Evolutionary conservation across 2,888 invertebrate species (phyloP).

Genomic region (Dolichomitus sp.): DNA sequence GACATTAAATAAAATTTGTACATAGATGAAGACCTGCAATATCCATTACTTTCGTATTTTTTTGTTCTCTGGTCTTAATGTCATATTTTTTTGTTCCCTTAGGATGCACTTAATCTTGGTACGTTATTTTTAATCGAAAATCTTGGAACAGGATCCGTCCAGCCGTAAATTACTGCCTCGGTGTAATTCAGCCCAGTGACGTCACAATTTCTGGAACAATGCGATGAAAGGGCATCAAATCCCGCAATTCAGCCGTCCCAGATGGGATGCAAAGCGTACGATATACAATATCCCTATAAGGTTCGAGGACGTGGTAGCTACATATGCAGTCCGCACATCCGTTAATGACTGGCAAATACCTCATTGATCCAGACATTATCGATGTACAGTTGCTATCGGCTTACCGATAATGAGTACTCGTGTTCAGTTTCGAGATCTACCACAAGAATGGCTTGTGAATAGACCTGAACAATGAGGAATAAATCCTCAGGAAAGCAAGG

Average conservation of each 20-base stretch:
- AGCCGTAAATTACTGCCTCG: too few relatives aligned
- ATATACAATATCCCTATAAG: conserved; percentile 16
- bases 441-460: conserved; percentile 37
- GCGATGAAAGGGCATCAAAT: conserved; percentile 9
- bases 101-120: neutral
- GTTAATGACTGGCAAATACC: conserved; percentile 48
- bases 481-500: conserved; percentile 5
- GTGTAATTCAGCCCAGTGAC: neutral
- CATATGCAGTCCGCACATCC: neutral
- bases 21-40: too few relatives aligned
- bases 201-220: neutral
- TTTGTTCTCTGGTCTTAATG: neutral
- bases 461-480: conserved; percentile 28
- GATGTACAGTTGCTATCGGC: conserved; percentile 41
- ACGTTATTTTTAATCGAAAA: neutral
- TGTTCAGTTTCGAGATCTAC: conserved; percentile 6
- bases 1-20: too few relatives aligned
- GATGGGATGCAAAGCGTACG: neutral
- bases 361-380: conserved; percentile 25
- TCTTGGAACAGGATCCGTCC: neutral
- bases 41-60: neutral
- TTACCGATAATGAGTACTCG: conserved; percentile 57
- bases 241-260: neutral
- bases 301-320: neutral
- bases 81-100: neutral